Evolutionary conservation across 2,113 vertebrate species (phyloP), one percentile per base, ranked within the genome.

Genomic region (Rhabdornis inornatus): DNA sequence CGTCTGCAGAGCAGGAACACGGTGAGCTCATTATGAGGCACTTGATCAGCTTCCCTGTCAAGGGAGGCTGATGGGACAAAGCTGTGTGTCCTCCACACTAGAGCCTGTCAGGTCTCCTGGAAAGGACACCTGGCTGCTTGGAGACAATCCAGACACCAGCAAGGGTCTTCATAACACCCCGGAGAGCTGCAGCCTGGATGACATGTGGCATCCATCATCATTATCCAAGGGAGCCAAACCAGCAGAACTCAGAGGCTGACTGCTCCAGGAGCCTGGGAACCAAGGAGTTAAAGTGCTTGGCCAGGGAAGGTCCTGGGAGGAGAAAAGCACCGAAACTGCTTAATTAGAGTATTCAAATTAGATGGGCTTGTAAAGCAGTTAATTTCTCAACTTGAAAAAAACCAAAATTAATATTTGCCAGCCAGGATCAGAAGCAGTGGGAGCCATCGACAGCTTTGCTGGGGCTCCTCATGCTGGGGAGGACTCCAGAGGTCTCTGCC

Each of bases 351-450:
- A 68, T 84, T 93, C 74, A 87, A 33, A 96, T 68, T 49, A 69
- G 56, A 53, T 37, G 53, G 37, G 20, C 57, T 85, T 88, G 82
- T 45, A 91, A 85, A 93, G 57, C 40, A 56, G 87, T 60, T 88
- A 22, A 76, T 93, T 95, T 91, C 57, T 87, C 57, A 45, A 37
- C 57, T 82, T 87, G 78, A 69, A 85, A 66, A 94, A 68, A 60
- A 2, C 1, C 19, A 21, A 45, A 74, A 77, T 80, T 86, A 84
- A 19, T 76, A 72, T 85, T 94, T 94, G 37, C 75, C 57, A 80
- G 78, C 18, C 61, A 72, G 37, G 44, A 79, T 44, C 24, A 64
- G 75, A 64, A 83, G 70, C 74, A 89, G 75, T 5, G 2, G 66
- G 53, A 70, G 22, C 40, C 3, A 4, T 44, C 0, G 2, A 37